phyloP scores from a whole-genome alignment of 2,888 invertebrate genomes.

The Drosophila mercatorum region DNA sequence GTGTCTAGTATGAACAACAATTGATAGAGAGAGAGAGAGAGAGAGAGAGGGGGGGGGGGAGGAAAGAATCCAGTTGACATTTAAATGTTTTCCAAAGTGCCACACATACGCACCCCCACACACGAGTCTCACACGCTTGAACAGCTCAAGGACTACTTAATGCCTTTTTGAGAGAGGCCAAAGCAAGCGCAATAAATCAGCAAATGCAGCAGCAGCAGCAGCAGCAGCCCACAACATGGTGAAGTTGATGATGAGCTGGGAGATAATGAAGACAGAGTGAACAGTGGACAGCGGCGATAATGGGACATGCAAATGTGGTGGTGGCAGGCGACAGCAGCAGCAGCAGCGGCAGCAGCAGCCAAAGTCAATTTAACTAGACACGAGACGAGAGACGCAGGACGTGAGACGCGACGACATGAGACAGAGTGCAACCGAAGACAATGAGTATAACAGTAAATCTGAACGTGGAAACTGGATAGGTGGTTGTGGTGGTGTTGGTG shows the following conservation, averaged over 20 bases:
- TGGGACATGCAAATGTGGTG: slow-evolving; percentile 40
- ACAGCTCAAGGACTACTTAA: slow-evolving; percentile 8
- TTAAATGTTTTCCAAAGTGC: slow-evolving; percentile 21
- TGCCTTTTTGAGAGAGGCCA: slow-evolving; percentile 19
- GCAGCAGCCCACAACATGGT: slow-evolving; percentile 35
- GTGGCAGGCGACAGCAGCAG: neutral
- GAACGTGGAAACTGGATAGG: slow-evolving; percentile 3
- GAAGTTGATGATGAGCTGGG: slow-evolving; percentile 13
- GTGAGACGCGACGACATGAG: slow-evolving; percentile 34
- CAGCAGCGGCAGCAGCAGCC: neutral
- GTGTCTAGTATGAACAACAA: slow-evolving; percentile 17
- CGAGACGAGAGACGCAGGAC: slow-evolving; percentile 26
- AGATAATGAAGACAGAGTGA: slow-evolving; percentile 28
- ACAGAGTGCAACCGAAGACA: slow-evolving; percentile 32
- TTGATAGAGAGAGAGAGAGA: no score
- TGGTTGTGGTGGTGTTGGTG: neutral
- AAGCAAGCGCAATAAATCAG: slow-evolving; percentile 60
- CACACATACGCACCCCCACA: slow-evolving; percentile 8
- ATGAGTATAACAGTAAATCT: slow-evolving; percentile 37
- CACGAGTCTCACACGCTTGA: slow-evolving; percentile 1
- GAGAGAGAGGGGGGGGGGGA: no score
- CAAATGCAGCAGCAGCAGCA: slow-evolving; percentile 42
- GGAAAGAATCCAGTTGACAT: slow-evolving; percentile 8
- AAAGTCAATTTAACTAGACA: slow-evolving; percentile 35
- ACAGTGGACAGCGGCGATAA: slow-evolving; percentile 31